phyloP scores from a whole-genome alignment of 1,140 invertebrate genomes.

The Antheraea pernyi region DNA sequence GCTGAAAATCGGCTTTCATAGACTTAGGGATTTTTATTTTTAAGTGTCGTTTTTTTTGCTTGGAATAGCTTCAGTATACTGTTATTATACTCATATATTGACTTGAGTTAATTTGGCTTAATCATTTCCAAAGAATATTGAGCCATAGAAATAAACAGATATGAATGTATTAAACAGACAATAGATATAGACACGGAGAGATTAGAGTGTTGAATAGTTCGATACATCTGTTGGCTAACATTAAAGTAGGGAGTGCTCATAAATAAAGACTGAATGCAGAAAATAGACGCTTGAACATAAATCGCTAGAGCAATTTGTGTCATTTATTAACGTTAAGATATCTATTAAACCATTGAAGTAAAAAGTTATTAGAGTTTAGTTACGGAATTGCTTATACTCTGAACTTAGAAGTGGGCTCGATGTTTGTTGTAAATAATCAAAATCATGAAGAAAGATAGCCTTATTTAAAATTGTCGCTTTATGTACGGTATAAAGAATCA shows the following conservation, averaged over 20 bases:
- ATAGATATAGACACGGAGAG: background rate
- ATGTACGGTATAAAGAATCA: background rate
- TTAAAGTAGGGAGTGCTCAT: background rate
- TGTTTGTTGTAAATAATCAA: too few species aligned
- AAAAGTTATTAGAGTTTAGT: slow-evolving; percentile 11
- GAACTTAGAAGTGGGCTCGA: background rate
- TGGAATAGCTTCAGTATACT: too few species aligned
- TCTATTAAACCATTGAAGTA: slow-evolving; percentile 10
- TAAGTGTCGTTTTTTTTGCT: too few species aligned
- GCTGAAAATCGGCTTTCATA: too few species aligned
- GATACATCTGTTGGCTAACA: background rate
- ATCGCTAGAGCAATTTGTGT: slow-evolving; percentile 18
- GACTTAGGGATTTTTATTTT: too few species aligned
- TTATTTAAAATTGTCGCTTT: background rate
- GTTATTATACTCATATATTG: too few species aligned
- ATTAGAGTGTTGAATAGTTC: background rate
- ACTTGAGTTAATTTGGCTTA: too few species aligned
- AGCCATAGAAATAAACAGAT: background rate
- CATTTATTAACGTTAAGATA: slow-evolving; percentile 15
- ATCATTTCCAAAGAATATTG: background rate
- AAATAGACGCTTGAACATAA: slow-evolving; percentile 7
- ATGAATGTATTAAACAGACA: background rate
- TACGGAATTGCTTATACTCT: slow-evolving; percentile 3
- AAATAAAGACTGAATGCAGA: too few species aligned
- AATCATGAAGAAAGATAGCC: too few species aligned